These are phyloP conservation scores for Podabrus alpinus DNA, from an alignment of 2,888 invertebrate species.

Conservation along the genomic window DNA sequence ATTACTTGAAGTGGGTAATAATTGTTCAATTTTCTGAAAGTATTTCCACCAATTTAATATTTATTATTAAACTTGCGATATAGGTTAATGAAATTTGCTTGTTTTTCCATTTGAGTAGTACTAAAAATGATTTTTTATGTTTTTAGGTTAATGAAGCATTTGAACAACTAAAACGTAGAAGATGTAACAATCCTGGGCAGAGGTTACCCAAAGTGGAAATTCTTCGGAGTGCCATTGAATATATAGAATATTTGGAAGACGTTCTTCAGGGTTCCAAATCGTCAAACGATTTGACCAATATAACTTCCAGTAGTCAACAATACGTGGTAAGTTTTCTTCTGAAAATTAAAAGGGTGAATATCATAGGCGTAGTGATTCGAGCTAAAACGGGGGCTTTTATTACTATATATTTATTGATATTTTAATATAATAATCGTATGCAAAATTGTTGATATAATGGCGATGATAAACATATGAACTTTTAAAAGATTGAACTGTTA, in stretches of 20 bases:
- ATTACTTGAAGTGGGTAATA: no score
- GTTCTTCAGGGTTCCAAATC: slow-evolving; percentile 69
- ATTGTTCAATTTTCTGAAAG: no score
- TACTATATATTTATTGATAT: not conserved
- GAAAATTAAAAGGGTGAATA: no score
- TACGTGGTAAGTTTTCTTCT: slow-evolving; percentile 31
- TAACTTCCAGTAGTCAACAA: slow-evolving; percentile 26
- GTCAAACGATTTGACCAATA: slow-evolving; percentile 35
- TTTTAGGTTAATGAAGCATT: slow-evolving; percentile 95
- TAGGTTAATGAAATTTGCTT: no score
- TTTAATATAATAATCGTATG: not conserved
- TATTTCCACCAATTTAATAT: no score
- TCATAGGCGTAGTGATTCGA: no score
- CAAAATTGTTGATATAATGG: not conserved
- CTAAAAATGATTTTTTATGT: not conserved
- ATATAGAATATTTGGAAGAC: slow-evolving; percentile 90
- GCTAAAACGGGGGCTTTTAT: no score
- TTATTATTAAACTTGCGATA: no score
- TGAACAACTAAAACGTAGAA: slow-evolving; percentile 88
- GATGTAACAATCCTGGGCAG: slow-evolving; percentile 94
- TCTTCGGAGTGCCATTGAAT: slow-evolving; percentile 94
- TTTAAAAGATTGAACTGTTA: not conserved
- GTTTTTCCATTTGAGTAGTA: not conserved
- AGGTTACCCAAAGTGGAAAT: slow-evolving; percentile 97
- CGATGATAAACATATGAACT: not conserved